Percentiles rank a stretch among this genome's conserved stretches.
Conservation (phyloP, 2,888 invertebrate genomes). For the Hedya salicella region DNA sequence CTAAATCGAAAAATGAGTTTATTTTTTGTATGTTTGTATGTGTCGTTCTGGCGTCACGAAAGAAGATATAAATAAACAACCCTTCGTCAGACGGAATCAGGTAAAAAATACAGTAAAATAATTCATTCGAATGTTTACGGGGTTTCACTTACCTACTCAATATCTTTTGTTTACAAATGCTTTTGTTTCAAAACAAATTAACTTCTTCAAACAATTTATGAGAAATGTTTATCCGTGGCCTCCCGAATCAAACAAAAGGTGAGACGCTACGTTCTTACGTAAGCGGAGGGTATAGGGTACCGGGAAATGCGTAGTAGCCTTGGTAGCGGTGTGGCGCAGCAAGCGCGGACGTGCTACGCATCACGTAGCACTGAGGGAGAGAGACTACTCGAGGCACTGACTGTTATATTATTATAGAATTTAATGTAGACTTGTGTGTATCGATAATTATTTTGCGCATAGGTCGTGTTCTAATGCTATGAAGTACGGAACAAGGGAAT, state of each 20-base stretch:
- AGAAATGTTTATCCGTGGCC: neutral
- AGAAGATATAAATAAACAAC: no score
- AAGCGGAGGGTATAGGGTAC: constrained; percentile 22
- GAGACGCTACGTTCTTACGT: constrained; percentile 11
- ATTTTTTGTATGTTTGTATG: no score
- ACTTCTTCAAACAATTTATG: neutral
- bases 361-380: constrained; percentile 18
- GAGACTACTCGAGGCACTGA: neutral
- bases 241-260: neutral
- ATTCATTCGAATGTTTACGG: neutral
- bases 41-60: no score
- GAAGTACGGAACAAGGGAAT: no score
- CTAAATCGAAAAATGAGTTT: no score
- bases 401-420: no score
- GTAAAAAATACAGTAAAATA: neutral
- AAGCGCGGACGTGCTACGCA: constrained; percentile 47
- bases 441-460: no score
- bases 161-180: neutral
- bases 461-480: no score
- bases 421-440: no score
- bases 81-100: no score
- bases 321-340: constrained; percentile 34
- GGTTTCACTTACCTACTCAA: neutral
- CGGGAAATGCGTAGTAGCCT: constrained; percentile 43
- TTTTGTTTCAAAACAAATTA: neutral